These are phyloP conservation scores for Heliconius sara DNA, from an alignment of 2,888 invertebrate species.

Conservation along the genomic window DNA sequence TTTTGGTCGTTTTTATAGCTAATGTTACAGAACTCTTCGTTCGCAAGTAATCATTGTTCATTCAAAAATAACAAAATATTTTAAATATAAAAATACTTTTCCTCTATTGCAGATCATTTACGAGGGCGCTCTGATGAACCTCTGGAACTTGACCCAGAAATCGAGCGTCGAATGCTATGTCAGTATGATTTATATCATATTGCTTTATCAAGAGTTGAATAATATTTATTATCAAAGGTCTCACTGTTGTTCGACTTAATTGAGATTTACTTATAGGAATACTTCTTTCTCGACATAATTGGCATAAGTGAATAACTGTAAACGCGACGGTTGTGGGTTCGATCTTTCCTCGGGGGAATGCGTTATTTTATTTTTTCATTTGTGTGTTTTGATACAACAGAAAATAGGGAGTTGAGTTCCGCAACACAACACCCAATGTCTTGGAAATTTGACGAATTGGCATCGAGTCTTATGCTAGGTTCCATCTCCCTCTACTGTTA, in stretches of 20 bases:
- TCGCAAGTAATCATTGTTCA: too few species aligned
- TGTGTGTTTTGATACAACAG: neutral
- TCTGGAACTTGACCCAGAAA: constrained; percentile 52
- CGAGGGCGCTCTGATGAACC: constrained; percentile 69
- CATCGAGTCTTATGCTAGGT: neutral
- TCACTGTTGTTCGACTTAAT: neutral
- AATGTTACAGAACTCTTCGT: too few species aligned
- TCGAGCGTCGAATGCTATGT: too few species aligned
- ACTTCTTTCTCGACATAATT: neutral
- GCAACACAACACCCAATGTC: too few species aligned
- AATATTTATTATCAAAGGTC: neutral
- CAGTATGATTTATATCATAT: neutral
- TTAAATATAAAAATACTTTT: constrained; percentile 15
- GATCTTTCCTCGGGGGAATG: neutral
- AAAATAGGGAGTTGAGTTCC: too few species aligned
- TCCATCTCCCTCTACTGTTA: too few species aligned
- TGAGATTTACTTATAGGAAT: neutral
- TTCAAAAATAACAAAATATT: neutral
- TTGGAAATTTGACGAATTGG: neutral
- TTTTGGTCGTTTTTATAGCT: too few species aligned
- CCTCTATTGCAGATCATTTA: constrained; percentile 65
- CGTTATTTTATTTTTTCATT: neutral
- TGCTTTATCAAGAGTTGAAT: neutral
- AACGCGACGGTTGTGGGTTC: neutral
- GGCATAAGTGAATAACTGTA: neutral